Base-by-base conservation (phyloP, 2,797 vertebrate species). In the Enteromius thamalakanensis region DNA sequence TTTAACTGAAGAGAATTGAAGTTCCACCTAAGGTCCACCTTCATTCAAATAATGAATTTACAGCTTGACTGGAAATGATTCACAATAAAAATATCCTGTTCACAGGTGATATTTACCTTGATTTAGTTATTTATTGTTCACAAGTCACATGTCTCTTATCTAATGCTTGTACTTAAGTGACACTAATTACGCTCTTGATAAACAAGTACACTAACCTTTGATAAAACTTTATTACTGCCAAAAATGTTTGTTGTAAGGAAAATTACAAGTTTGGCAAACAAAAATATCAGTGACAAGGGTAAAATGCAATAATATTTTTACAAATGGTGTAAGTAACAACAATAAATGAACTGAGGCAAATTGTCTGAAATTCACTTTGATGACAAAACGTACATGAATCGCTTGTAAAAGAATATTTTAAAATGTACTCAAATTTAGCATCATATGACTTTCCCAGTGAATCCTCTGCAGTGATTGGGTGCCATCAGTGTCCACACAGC, bases 71-170 rank as follows among this genome's bases (percentile, higher is more conserved):
- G 23, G 42, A 49, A 71, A 49, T 5, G 0, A 42, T 1, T 17
- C 4, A 51, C 10, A 68, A 3, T 23, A 69, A 42, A 32, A 12
- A 37, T n/a, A 72, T 21, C 9, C 45, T 32, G 15, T 72, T 49
- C 23, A 49, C 23, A 19, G 9, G 15, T 49, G 8, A 10, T 19
- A 49, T 29, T 49, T 32, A 71, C 15, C 4, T 21, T 12, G 15
- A 51, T 51, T 72, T 21, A 3, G 26, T 10, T n/a, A n/a, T 37
- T 19, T 58, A 40, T 75, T 23, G 21, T 58, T 5, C 32, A 23
- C 1, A 55, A 1, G 40, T 40, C 32, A 76, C 51, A 40, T 58
- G 72, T 75, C 21, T 58, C 34, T 76, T 58, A 76, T 76, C 72
- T 76, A 53, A 53, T 32, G 32, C 47, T 11, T 75, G 19, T 1